A percentile compares a stretch with the other conserved stretches of the same genome.
phyloP scores from a whole-genome alignment of 2,797 vertebrate species.

The Prunella strophiata region DNA sequence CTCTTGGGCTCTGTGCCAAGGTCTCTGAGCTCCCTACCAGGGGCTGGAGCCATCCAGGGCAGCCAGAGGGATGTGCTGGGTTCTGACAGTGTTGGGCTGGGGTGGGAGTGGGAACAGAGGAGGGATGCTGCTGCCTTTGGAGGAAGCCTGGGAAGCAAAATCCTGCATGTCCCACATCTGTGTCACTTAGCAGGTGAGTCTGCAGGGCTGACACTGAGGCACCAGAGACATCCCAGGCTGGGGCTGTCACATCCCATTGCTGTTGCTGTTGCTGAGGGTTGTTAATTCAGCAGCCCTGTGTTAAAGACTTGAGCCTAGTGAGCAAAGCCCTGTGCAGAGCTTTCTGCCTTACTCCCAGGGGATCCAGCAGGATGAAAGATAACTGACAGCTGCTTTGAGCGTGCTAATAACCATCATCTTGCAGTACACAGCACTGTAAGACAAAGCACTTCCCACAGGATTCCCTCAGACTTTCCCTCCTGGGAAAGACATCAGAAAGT shows the following conservation, averaged over 20 bases:
- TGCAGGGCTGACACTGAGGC: background rate
- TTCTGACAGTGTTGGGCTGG: accelerated
- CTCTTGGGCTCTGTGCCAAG: no score
- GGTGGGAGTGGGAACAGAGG: background rate
- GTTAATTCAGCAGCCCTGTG: background rate
- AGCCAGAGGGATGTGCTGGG: no score
- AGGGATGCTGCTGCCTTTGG: background rate
- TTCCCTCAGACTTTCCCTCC: background rate
- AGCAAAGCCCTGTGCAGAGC: background rate
- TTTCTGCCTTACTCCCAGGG: background rate
- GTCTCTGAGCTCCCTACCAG: no score
- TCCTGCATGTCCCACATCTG: background rate
- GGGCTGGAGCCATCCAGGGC: no score
- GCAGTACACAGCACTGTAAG: background rate
- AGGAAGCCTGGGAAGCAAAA: background rate
- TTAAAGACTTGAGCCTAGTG: background rate
- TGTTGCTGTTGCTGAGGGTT: background rate
- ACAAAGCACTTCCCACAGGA: background rate
- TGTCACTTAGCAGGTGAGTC: background rate
- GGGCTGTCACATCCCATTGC: background rate
- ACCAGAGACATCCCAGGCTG: background rate
- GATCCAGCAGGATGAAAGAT: background rate
- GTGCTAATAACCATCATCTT: background rate
- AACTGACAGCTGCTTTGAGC: background rate
- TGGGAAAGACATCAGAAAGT: background rate